These are phyloP conservation scores for Cyphomyrmex costatus DNA, from an alignment of 1,140 invertebrate genomes.

Conservation along the genomic window DNA sequence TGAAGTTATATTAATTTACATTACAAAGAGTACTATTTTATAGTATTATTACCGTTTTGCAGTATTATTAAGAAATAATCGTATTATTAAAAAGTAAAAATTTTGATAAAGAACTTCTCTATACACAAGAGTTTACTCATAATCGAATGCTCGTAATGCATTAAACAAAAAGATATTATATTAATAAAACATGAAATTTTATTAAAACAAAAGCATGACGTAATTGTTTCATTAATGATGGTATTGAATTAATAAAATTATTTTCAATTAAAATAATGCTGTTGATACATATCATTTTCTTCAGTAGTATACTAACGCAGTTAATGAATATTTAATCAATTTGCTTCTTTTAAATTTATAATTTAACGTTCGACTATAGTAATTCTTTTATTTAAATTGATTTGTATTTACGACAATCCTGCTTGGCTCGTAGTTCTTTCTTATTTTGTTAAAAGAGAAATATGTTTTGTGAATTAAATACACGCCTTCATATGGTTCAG, in stretches of 20 bases:
- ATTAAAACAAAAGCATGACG: too few relatives aligned
- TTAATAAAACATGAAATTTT: too few relatives aligned
- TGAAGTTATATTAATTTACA: not conserved
- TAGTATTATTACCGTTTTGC: too few relatives aligned
- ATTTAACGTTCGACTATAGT: not conserved
- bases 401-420: too few relatives aligned
- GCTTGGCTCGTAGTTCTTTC: too few relatives aligned
- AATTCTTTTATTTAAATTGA: too few relatives aligned
- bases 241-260: too few relatives aligned
- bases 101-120: not conserved
- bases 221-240: too few relatives aligned
- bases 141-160: not conserved
- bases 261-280: too few relatives aligned
- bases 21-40: not conserved
- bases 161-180: not conserved
- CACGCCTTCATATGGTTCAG: not conserved
- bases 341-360: not conserved
- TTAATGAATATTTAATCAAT: slow-evolving; percentile 10
- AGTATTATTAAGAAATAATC: too few relatives aligned
- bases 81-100: not conserved
- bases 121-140: not conserved
- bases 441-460: not conserved
- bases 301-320: too few relatives aligned
- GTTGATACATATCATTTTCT: too few relatives aligned
- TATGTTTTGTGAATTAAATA: slow-evolving; percentile 38